Evolutionary conservation across 2,888 invertebrate genomes (phyloP).

Genomic region (Orchestes rusci): DNA sequence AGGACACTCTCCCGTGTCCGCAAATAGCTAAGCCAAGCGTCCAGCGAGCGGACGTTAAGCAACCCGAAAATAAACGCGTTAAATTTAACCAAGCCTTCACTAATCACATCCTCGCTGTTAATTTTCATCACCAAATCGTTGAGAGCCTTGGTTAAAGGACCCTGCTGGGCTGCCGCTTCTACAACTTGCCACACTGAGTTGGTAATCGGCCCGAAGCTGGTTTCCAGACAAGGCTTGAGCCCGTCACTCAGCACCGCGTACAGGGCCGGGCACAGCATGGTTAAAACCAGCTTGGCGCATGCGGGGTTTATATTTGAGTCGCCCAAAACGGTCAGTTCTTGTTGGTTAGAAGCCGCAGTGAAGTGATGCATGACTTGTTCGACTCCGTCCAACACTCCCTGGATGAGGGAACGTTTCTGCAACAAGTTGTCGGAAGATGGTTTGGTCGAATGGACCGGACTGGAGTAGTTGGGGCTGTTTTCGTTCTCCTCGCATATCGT

Average conservation of each 20-base stretch:
- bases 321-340: conserved; percentile 52
- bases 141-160: conserved; percentile 74
- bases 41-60: conserved; percentile 78
- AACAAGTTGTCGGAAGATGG: conserved; percentile 44
- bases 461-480: conserved; percentile 53
- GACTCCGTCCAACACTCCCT: conserved; percentile 66
- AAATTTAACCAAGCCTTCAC: conserved; percentile 79
- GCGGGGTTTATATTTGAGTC: conserved; percentile 56
- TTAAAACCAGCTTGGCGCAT: conserved; percentile 66
- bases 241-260: conserved; percentile 81
- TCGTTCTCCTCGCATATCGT: conserved; percentile 57
- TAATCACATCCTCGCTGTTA: conserved; percentile 74
- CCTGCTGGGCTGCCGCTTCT: conserved; percentile 81
- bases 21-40: conserved; percentile 84
- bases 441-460: conserved; percentile 37
- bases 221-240: conserved; percentile 70
- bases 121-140: conserved; percentile 77
- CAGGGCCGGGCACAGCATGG: conserved; percentile 73
- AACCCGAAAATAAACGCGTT: conserved; percentile 84
- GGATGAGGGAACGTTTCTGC: conserved; percentile 63
- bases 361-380: conserved; percentile 68
- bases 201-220: conserved; percentile 77
- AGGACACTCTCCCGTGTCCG: conserved; percentile 76
- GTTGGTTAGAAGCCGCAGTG: conserved; percentile 56
- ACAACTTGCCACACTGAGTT: conserved; percentile 82